These are phyloP conservation scores for Aurelia coerulea DNA, from an alignment of 30 jellyfish, hydroid and myxozoan species.

Conservation along the genomic window DNA sequence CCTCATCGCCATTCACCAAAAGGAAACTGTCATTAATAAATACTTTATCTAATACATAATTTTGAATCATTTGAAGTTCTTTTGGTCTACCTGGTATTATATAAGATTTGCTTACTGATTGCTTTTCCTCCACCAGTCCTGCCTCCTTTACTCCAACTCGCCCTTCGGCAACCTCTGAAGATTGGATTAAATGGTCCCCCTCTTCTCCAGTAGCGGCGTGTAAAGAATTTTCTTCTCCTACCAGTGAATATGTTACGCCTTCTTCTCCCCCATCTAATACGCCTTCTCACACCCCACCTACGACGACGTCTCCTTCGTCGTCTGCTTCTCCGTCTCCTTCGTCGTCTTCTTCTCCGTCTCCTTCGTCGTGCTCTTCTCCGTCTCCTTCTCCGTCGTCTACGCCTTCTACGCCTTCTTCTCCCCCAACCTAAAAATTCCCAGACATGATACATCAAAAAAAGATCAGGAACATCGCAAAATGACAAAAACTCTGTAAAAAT, in stretches of 20 bases:
- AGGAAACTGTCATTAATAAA: too few species aligned
- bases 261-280: conserved; percentile 25
- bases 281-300: conserved; percentile 24
- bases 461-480: too few species aligned
- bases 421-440: too few species aligned
- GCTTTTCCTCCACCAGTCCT: conserved; percentile 6
- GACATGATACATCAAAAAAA: too few species aligned
- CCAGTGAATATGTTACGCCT: conserved; percentile 2
- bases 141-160: background rate
- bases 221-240: conserved; percentile 15
- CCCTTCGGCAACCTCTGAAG: conserved; percentile 7
- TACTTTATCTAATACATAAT: too few species aligned
- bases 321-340: conserved; percentile 22
- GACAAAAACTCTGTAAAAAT: too few species aligned
- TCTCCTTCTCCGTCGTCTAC: conserved; percentile 22
- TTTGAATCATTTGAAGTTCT: too few species aligned
- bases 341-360: background rate
- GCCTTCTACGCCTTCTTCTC: background rate
- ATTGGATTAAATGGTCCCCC: background rate
- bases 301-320: conserved; percentile 26
- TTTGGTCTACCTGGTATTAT: too few species aligned
- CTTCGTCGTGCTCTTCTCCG: background rate
- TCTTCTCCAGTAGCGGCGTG: conserved; percentile 21
- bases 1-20: too few species aligned
- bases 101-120: background rate